A percentile compares a stretch with the other conserved stretches of the same genome.
Conservation (phyloP, 2,113 vertebrate genomes). For the Prionailurus viverrinus region DNA sequence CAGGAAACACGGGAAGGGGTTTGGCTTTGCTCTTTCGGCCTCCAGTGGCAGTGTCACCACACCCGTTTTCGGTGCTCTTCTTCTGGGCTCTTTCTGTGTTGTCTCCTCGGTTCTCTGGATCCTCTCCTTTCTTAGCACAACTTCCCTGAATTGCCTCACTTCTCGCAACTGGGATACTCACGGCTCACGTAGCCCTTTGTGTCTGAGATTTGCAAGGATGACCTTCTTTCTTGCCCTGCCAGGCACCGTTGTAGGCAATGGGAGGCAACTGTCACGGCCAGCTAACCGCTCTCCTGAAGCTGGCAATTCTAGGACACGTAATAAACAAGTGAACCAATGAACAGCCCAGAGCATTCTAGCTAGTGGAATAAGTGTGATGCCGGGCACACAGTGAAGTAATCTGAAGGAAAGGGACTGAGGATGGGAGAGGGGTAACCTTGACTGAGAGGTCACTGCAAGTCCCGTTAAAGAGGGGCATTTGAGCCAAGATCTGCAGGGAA, state of each 20-base stretch:
- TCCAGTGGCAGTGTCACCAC: fast-evolving
- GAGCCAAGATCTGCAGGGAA: not conserved
- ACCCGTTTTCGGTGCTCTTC: not conserved
- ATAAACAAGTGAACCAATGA: not conserved
- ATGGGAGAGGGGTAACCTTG: not conserved
- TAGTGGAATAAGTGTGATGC: not conserved
- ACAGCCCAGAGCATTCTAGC: not conserved
- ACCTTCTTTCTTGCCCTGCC: too few relatives aligned
- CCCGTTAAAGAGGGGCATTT: not conserved
- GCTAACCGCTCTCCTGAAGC: not conserved
- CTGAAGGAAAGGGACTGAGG: not conserved
- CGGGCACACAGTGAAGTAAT: too few relatives aligned
- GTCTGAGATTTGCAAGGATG: not conserved
- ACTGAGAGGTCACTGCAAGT: not conserved
- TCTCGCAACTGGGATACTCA: not conserved
- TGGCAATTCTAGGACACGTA: not conserved
- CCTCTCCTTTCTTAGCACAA: not conserved
- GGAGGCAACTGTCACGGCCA: not conserved
- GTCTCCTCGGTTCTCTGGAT: not conserved
- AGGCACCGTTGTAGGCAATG: not conserved
- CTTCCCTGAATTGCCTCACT: fast-evolving
- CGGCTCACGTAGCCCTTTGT: not conserved
- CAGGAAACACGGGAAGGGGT: not conserved
- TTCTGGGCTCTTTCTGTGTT: not conserved
- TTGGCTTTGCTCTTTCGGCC: too few relatives aligned